A percentile compares a stretch with the other conserved stretches of the same genome.
phyloP scores from a whole-genome alignment of 2,113 vertebrate genomes.

The Paralichthys olivaceus region DNA sequence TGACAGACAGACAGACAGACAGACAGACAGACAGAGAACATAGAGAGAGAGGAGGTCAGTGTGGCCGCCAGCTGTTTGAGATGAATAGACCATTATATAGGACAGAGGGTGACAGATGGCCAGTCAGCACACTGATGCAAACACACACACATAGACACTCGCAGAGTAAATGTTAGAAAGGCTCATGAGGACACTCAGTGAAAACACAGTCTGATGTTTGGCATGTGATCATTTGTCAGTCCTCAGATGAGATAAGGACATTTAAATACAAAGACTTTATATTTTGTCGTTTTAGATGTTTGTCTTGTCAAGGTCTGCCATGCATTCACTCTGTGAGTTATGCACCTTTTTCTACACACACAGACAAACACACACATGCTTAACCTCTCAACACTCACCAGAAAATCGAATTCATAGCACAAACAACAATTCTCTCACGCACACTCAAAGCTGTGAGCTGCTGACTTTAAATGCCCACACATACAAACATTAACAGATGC shows the following conservation, averaged over 20 bases:
- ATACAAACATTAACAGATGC: not conserved
- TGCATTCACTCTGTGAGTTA: not conserved
- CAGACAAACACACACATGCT: not conserved
- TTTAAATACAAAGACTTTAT: not conserved
- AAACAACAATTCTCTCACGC: not conserved
- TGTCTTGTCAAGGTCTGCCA: too few species aligned
- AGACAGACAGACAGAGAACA: conserved; percentile 36
- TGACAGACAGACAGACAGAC: conserved; percentile 32
- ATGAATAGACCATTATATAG: conserved; percentile 71
- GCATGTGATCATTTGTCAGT: not conserved
- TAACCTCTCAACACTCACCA: too few species aligned
- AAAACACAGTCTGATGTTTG: conserved; percentile 3
- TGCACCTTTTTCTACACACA: not conserved
- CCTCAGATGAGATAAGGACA: not conserved
- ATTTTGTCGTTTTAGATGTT: not conserved
- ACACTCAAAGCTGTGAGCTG: not conserved
- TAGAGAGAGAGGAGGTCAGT: conserved; percentile 54
- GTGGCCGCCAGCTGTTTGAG: conserved; percentile 69
- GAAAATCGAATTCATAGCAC: not conserved
- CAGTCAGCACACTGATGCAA: conserved; percentile 60
- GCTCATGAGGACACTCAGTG: conserved; percentile 3
- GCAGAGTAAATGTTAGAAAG: conserved; percentile 12
- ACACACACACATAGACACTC: conserved; percentile 26
- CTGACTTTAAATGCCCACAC: not conserved
- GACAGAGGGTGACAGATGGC: conserved; percentile 67